Evolutionary conservation across 1,140 invertebrate genomes (phyloP), one percentile per base, ranked within the genome.

Genomic region (Pachypsylla venusta): DNA sequence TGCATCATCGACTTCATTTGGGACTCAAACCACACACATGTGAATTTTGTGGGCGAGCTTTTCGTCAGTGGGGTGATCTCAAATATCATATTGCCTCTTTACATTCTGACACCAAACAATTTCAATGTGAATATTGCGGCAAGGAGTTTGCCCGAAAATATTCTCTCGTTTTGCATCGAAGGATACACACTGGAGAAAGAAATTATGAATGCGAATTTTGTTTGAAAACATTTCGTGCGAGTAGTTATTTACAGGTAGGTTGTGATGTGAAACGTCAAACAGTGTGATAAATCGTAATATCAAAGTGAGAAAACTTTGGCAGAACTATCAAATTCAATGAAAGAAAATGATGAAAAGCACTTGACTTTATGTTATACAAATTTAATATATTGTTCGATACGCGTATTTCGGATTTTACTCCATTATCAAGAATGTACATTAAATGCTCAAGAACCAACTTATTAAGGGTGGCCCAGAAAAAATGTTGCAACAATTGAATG

Each of bases 141-240:
- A 92, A 93, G 70, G 85, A 89, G 64, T 93, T 93, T 73, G 90
- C 92, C 0, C 77, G 93, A 16, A 89, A 93, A 62, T 95, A 96
- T 68, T 94, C 92, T 20, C 70, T 91, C n/a, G 88, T 85, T n/a
- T 80, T 92, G 0, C 93, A 95, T 68, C 76, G 89, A 0, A 75
- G 89, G 35, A 92, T 93, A 57, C 91, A 95, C 69, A 93, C 90
- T 0, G 87, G 87, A 5, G 90, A 94, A 67, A 79, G 83, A 26
- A 92, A 92, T 70, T 93, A 91, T 70, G 81, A 82, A 39, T 94
- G 90, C 67, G 87, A 90, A 65, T 88, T 80, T 66, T 94, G 87
- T 68, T 78, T 75, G 28, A 89, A 89, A 70, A 83, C 81, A 10
- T 93, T 93, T 71, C 73, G 88, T 22, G 87, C 88, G 1, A 88